phyloP scores from a whole-genome alignment of 2,797 vertebrate genomes.

The Oreortyx pictus region DNA sequence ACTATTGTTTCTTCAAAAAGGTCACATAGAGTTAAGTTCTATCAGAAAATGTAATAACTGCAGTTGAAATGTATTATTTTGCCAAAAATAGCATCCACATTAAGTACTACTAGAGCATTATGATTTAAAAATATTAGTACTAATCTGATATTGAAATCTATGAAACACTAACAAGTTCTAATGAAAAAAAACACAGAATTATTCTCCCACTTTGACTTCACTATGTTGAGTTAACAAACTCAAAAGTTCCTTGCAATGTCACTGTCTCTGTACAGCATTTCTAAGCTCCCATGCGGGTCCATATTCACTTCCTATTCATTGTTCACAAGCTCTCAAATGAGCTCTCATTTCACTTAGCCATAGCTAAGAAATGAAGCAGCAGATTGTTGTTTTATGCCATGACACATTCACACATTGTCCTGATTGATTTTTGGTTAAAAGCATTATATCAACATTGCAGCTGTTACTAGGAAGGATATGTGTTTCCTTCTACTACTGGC shows the following conservation, averaged over 20 bases:
- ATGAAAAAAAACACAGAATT: background rate
- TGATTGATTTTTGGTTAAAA: background rate
- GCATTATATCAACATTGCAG: background rate
- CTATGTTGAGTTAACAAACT: background rate
- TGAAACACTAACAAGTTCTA: background rate
- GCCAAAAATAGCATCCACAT: background rate
- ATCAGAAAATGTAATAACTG: background rate
- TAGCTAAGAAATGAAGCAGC: constrained; percentile 40
- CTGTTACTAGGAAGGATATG: background rate
- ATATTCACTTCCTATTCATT: constrained; percentile 68
- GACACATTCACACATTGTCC: background rate
- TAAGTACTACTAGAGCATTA: background rate
- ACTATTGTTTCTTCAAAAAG: background rate
- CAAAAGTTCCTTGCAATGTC: background rate
- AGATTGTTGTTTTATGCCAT: background rate
- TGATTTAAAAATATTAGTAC: background rate
- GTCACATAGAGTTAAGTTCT: background rate
- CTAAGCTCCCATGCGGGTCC: constrained; percentile 56
- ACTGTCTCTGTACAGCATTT: constrained; percentile 22
- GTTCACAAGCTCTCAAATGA: constrained; percentile 71
- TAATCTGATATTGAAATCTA: background rate
- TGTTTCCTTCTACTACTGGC: background rate
- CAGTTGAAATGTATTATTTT: background rate
- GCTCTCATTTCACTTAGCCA: constrained; percentile 75
- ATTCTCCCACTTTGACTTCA: background rate